Percentiles rank a stretch among this genome's conserved stretches.
phyloP scores from a whole-genome alignment of 1,140 invertebrate genomes.

The Dreissena polymorpha region DNA sequence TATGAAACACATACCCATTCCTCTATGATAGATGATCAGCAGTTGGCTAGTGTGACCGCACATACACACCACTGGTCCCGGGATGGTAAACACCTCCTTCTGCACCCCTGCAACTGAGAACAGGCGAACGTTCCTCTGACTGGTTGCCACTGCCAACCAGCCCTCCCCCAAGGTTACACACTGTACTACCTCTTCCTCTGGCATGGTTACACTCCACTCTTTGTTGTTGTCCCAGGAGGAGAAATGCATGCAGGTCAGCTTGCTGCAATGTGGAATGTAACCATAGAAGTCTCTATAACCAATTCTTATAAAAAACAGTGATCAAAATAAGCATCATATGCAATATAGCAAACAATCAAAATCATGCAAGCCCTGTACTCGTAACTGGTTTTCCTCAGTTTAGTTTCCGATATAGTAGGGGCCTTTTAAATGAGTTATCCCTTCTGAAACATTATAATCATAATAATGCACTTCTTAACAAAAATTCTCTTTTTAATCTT shows the following conservation, averaged over 20 bases:
- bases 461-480: too few relatives aligned
- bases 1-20: constrained; percentile 69
- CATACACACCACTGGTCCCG: constrained; percentile 87
- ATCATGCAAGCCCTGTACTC: too few relatives aligned
- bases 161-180: constrained; percentile 85
- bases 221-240: constrained; percentile 89
- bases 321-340: too few relatives aligned
- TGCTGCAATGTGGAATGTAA: constrained; percentile 80
- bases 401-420: too few relatives aligned
- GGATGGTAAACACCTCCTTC: constrained; percentile 87
- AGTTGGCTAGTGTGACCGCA: constrained; percentile 86
- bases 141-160: constrained; percentile 90
- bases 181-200: constrained; percentile 87
- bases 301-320: too few relatives aligned
- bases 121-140: constrained; percentile 87
- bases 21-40: constrained; percentile 85
- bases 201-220: constrained; percentile 91
- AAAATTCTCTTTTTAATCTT: too few relatives aligned
- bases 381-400: too few relatives aligned
- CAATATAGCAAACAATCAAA: too few relatives aligned
- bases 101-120: constrained; percentile 93
- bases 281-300: too few relatives aligned
- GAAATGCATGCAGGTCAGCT: constrained; percentile 88
- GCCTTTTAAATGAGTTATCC: too few relatives aligned
- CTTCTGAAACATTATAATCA: too few relatives aligned